A percentile compares a stretch with the other conserved stretches of the same genome.
Conservation (phyloP, 2,888 invertebrate genomes). For the Drosophila neotestacea region DNA sequence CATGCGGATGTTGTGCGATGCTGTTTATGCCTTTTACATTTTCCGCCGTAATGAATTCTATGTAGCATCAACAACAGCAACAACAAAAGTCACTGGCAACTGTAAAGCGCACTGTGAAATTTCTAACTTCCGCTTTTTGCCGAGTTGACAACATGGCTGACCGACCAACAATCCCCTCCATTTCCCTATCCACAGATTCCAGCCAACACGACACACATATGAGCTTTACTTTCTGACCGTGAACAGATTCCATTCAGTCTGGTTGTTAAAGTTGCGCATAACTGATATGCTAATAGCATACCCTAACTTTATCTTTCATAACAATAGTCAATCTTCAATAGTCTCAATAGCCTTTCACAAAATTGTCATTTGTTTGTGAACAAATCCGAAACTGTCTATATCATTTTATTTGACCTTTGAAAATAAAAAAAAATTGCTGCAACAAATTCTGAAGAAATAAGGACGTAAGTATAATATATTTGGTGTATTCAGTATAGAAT, state of each 20-base stretch:
- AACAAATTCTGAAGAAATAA: conserved; percentile 10
- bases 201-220: conserved; percentile 4
- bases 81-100: conserved; percentile 4
- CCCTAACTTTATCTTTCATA: conserved; percentile 3
- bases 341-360: not conserved
- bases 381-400: conserved; percentile 20
- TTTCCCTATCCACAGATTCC: not conserved
- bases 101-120: conserved; percentile 70
- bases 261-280: not conserved
- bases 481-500: not conserved
- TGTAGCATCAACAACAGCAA: conserved; percentile 36
- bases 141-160: conserved; percentile 76
- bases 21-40: conserved; percentile 78
- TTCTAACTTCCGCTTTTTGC: conserved; percentile 77
- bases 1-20: conserved; percentile 74
- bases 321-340: not conserved
- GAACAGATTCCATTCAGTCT: conserved; percentile 7
- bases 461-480: conserved; percentile 3
- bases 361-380: conserved; percentile 18
- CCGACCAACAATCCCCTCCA: conserved; percentile 14
- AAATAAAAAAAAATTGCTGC: conserved; percentile 23
- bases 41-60: conserved; percentile 77
- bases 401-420: conserved; percentile 20
- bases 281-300: not conserved
- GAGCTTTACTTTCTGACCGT: conserved; percentile 13